Base-by-base conservation (phyloP, 2,888 invertebrate species). In the Melitaea athalia region DNA sequence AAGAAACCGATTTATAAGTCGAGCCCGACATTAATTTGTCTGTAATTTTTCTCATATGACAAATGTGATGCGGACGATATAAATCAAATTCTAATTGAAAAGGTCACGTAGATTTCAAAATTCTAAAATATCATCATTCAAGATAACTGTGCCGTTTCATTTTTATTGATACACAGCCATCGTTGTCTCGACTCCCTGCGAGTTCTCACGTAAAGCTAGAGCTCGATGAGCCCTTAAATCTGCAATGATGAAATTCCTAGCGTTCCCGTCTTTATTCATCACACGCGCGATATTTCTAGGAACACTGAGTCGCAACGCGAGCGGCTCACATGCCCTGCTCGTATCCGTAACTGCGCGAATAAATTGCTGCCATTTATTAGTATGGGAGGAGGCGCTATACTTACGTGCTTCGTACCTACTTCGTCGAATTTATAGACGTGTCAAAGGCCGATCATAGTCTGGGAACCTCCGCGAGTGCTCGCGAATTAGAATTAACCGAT, bases 231-330 rank as follows among this genome's bases (percentile, higher is more conserved):
- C 83, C 86, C 87, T 90, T 83, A 87, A 89, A 91, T 91, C 90
- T 89, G 88, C 88, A 85, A 81, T 87, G 88, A 86, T 86, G 84
- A 84, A 88, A 92, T 92, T 88, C 91, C 84, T 78, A 72, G 78
- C 86, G 83, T 83, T 88, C 85, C 84, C 74, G 79, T 74, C 81
- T 90, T 89, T 91, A 92, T 92, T 92, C 92, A 89, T 86, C 88
- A 91, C 91, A 88, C 91, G 89, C 89, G 85, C 85, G 75, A 74
- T 74, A 78, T 72, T 92, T 91, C 92, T 91, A 87, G 85, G 92
- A 92, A 92, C 80, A 79, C 80, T 84, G 85, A 83, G 81, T 82
- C 81, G 84, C 82, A 80, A 79, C 82, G 80, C 78, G 82, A 81
- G 79, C 80, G 33, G 77, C 82, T 85, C 84, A 82, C 83, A 85